Base-by-base conservation (phyloP, 2,797 vertebrate species). In the Sebastes jordani region DNA sequence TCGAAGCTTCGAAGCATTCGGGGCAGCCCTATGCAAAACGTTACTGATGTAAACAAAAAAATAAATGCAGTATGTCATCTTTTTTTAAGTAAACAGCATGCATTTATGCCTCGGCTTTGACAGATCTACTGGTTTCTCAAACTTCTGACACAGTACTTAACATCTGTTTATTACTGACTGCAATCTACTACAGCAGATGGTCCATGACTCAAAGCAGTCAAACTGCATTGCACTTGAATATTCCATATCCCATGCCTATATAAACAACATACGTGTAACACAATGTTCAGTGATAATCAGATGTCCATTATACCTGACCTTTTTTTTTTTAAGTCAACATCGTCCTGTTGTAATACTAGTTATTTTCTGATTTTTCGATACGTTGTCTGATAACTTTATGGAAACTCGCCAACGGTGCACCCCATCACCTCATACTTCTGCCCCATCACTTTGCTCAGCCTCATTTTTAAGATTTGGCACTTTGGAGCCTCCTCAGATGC, bases 391-490 rank as follows among this genome's bases (percentile, higher is more conserved):
- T 46, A 56, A 29, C 30, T 55, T 93, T 82, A 94, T 25, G 89
- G 88, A 77, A 87, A 83, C 92, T 89, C 86, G 80, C 97, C 34
- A 82, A 95, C 32, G 89, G 95, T 92, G 94, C 95, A 94, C 11
- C 96, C 96, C 67, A 97, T 97, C 63, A 99, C 97, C 84, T 97
- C 96, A 56, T 98, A 98, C 81, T 96, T 97, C 88, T 97, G 96
- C 68, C 97, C 97, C 84, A 97, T 94, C 1, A 97, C 96, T 87
- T 98, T 99, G 86, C 97, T 96, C 46, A 98, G 95, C 79, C 96
- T 97, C 97, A 99, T 99, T 94, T 97, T 99, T 89, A 99, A 82
- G 82, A 97, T 96, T 89, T 95, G 96, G 83, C 96, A 97, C 83
- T 95, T 97, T 81, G 96, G 96, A 11, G 90, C 79, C 59, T 85